phyloP scores from a whole-genome alignment of 2,113 vertebrate genomes.

The Festucalex cinctus region DNA sequence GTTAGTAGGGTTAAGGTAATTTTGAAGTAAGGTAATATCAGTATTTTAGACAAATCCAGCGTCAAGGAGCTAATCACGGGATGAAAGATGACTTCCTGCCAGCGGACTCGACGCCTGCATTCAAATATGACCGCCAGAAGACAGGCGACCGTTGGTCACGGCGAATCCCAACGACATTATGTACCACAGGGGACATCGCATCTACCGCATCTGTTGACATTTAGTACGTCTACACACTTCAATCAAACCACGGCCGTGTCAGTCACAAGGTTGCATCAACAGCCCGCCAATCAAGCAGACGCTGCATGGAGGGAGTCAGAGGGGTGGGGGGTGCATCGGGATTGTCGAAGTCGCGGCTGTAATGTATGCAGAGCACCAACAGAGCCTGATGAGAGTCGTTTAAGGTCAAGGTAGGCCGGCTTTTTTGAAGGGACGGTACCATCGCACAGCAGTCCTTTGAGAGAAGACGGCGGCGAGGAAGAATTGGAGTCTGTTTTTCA shows the following conservation, averaged over 20 bases:
- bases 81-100: conserved; percentile 10
- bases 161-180: conserved; percentile 26
- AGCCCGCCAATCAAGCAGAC: conserved; percentile 27
- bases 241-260: conserved; percentile 46
- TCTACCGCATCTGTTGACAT: not conserved
- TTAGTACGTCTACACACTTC: conserved; percentile 8
- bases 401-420: conserved; percentile 15
- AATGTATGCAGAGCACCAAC: not conserved
- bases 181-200: conserved; percentile 11
- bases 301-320: not conserved
- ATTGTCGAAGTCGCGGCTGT: not conserved
- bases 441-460: not conserved
- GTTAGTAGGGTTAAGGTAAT: no score
- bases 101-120: conserved; percentile 24
- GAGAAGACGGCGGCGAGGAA: conserved; percentile 1
- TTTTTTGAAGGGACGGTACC: conserved; percentile 23
- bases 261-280: conserved; percentile 17
- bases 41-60: not conserved
- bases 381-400: not conserved
- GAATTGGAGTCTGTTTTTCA: conserved; percentile 20
- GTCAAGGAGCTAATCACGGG: conserved; percentile 21
- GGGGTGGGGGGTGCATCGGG: not conserved
- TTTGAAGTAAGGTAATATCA: not conserved
- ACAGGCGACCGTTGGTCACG: conserved; percentile 7
- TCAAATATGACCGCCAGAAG: conserved; percentile 32